These are phyloP conservation scores for Nematolebias whitei DNA, from an alignment of 2,113 vertebrate species.

Conservation along the genomic window DNA sequence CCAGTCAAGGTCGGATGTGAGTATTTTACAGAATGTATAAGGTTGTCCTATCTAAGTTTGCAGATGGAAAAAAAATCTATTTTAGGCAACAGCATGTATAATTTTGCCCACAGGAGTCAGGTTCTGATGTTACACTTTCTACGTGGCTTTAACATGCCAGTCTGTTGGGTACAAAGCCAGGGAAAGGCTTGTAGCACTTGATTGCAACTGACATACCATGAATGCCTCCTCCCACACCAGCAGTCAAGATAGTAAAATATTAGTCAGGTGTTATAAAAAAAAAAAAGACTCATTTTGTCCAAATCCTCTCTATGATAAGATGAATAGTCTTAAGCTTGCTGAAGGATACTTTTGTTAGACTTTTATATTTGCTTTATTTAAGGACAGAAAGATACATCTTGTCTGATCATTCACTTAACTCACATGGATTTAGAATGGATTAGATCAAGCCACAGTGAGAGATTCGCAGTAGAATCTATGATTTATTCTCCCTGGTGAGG, in stretches of 20 bases:
- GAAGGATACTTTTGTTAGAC: constrained; percentile 11
- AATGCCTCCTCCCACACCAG: constrained; percentile 4
- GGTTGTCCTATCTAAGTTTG: no score
- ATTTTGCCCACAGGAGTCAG: neutral
- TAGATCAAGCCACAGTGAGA: constrained; percentile 41
- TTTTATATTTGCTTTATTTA: constrained; percentile 22
- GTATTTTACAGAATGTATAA: no score
- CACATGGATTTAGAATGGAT: constrained; percentile 29
- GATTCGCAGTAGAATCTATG: constrained; percentile 49
- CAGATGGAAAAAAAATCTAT: no score
- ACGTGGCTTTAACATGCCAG: constrained; percentile 3
- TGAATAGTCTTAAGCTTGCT: constrained; percentile 10
- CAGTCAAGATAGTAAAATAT: constrained; percentile 23
- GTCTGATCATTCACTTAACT: constrained; percentile 38
- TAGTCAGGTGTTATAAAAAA: constrained; percentile 21
- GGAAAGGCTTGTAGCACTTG: constrained; percentile 7
- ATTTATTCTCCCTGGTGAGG: constrained; percentile 63
- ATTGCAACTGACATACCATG: constrained; percentile 24
- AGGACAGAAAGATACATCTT: constrained; percentile 13
- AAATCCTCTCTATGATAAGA: constrained; percentile 10
- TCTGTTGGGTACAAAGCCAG: constrained; percentile 14
- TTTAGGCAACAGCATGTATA: neutral
- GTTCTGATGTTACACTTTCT: constrained; percentile 4
- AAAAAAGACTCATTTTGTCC: constrained; percentile 30
- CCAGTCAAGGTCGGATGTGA: no score